Conservation (phyloP, 2,888 invertebrate species). For the Blomia tropicalis region DNA sequence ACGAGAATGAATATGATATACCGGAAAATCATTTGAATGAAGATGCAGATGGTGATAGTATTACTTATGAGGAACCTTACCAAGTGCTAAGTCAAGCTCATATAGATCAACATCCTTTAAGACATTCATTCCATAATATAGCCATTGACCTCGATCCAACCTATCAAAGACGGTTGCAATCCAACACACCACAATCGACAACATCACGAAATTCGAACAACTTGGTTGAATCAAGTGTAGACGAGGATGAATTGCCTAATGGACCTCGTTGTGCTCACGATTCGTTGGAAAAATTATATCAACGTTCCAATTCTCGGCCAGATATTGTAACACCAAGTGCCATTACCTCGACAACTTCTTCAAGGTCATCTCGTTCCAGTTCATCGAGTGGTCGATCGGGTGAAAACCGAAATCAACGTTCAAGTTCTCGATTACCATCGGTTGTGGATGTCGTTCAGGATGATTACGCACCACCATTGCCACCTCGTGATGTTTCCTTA, state of each 20-base stretch:
- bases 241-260: constrained; percentile 30
- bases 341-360: not conserved
- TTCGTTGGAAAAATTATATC: constrained; percentile 11
- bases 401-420: not conserved
- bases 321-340: not conserved
- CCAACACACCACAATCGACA: constrained; percentile 4
- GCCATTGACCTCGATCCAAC: constrained; percentile 53
- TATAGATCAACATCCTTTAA: not conserved
- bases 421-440: not conserved
- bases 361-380: not conserved
- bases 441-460: not conserved
- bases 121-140: constrained; percentile 42
- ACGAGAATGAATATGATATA: constrained; percentile 6
- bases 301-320: not conserved
- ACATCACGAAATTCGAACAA: no score
- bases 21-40: constrained; percentile 2
- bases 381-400: not conserved
- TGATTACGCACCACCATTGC: constrained; percentile 11
- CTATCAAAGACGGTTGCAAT: constrained; percentile 37
- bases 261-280: not conserved
- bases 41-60: not conserved
- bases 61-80: constrained; percentile 18
- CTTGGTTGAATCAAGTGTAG: constrained; percentile 31
- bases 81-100: not conserved
- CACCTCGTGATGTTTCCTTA: constrained; percentile 11